Evolutionary conservation across 2,113 vertebrate species (phyloP).

Genomic region (Pseudorhombus dupliciocellatus): DNA sequence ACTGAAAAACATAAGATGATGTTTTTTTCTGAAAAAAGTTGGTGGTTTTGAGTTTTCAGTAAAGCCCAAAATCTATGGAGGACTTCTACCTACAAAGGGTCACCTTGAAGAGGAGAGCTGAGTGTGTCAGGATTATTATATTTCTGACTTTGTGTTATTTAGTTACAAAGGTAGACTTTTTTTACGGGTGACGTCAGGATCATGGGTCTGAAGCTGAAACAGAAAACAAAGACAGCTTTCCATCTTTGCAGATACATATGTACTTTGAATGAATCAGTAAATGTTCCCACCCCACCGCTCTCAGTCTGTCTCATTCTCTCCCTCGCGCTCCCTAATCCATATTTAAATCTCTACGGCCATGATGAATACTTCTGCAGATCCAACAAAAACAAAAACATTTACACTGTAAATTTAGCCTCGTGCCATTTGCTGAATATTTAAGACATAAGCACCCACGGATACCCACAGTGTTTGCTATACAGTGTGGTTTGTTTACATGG

Average conservation of each 20-base stretch:
- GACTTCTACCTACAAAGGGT: neutral
- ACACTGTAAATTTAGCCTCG: conserved; percentile 3
- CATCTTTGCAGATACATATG: conserved; percentile 12
- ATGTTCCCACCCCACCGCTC: neutral
- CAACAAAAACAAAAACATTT: conserved; percentile 20
- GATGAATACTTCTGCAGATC: conserved; percentile 9
- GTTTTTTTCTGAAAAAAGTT: neutral
- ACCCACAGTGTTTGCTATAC: conserved; percentile 14
- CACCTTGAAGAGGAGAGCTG: neutral
- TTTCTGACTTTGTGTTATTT: conserved; percentile 47
- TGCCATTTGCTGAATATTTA: conserved; percentile 25
- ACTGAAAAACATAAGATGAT: neutral
- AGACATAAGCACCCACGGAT: conserved; percentile 10
- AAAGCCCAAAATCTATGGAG: neutral
- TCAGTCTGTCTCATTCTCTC: neutral
- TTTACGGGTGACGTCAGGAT: conserved; percentile 3
- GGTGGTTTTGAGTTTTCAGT: neutral
- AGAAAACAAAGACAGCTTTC: conserved; percentile 25
- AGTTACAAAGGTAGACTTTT: conserved; percentile 16
- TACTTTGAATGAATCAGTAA: conserved; percentile 12
- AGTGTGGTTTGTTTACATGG: conserved; percentile 44
- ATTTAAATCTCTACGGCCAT: neutral
- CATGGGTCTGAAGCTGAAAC: conserved; percentile 19
- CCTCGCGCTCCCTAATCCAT: neutral
- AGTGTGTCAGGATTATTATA: neutral